A percentile compares a stretch with the other conserved stretches of the same genome.
phyloP scores from a whole-genome alignment of 2,888 invertebrate species.

The Pyrrhosoma nymphula region DNA sequence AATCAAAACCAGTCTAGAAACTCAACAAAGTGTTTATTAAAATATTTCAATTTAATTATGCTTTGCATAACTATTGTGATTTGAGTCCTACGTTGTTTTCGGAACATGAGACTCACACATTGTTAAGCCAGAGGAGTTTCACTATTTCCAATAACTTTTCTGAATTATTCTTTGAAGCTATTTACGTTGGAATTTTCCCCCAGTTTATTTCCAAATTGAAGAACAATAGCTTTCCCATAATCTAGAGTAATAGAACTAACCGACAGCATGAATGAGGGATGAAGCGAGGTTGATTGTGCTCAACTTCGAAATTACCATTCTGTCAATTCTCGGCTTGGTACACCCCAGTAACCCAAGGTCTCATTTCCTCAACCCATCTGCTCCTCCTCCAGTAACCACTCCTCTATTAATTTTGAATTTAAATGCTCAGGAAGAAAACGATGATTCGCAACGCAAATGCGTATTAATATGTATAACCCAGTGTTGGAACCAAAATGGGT shows the following conservation, averaged over 20 bases:
- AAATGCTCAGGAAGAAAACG: background rate
- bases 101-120: no score
- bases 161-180: no score
- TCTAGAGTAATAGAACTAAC: no score
- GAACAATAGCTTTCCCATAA: background rate
- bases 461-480: background rate
- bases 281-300: background rate
- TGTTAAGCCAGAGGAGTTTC: no score
- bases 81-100: no score
- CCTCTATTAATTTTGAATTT: background rate
- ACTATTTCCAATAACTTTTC: no score
- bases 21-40: no score
- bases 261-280: background rate
- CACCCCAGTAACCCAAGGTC: background rate
- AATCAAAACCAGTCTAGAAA: no score
- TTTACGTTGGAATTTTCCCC: no score
- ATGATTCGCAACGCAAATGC: background rate
- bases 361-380: background rate
- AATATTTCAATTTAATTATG: no score
- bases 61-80: no score
- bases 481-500: background rate
- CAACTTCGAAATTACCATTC: background rate
- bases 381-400: background rate
- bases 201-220: background rate
- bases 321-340: background rate